Evolutionary conservation across 2,888 invertebrate genomes (phyloP), one percentile per base, ranked within the genome.

Genomic region (Pterobdella sp.): DNA sequence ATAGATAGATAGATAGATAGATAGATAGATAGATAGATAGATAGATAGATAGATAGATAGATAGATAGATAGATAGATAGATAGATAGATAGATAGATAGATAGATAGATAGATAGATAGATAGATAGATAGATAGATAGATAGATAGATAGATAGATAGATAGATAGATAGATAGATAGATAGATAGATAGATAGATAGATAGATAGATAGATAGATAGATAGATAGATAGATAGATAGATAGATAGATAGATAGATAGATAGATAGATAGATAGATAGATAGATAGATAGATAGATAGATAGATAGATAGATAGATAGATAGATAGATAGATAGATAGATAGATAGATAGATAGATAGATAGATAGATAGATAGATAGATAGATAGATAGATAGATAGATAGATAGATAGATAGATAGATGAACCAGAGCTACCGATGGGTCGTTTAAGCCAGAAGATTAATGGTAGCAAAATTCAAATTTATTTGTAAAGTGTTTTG

Each of bases 351-450:
- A n/a, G 60, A 56, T 56, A 26, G 60, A 56, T 56, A n/a, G 60
- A 56, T 56, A n/a, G 60, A 56, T 56, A n/a, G 60, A 56, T 56
- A n/a, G 60, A 56, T 56, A n/a, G 60, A 56, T 56, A n/a, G 60
- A 56, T n/a, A n/a, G 60, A 56, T 56, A n/a, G 60, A 56, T 56
- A n/a, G 60, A 56, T 56, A 18, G 60, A 56, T 56, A n/a, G 60
- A 56, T 56, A 26, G 60, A 56, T 56, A 18, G 60, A 56, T 56
- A 22, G 4, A 56, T 56, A 14, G 60, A 56, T 56, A 56, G 60
- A 22, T 56, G n/a, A 3, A 56, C n/a, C n/a, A n/a, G n/a, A n/a
- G n/a, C n/a, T n/a, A n/a, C n/a, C n/a, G n/a, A n/a, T n/a, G n/a
- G n/a, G n/a, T n/a, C n/a, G n/a, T n/a, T n/a, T n/a, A n/a, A n/a